Base-by-base conservation (phyloP, 1,140 invertebrate genomes). In the Littorina saxatilis region DNA sequence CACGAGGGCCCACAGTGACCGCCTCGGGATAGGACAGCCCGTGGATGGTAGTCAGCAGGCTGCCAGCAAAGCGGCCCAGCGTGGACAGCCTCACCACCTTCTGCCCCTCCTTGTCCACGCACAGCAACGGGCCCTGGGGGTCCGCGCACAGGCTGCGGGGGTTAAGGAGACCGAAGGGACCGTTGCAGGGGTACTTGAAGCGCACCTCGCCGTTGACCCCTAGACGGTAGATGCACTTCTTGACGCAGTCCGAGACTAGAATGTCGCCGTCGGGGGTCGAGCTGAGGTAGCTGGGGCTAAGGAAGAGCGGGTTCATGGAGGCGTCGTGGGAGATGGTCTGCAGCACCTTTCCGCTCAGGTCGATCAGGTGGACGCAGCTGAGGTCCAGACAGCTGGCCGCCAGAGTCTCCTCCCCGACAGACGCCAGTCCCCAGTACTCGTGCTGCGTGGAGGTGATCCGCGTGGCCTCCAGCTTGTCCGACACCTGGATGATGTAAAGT, bases 121-220 rank as follows among this genome's bases (percentile, higher is more conserved):
- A 73, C 70, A 73, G 43, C 70, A 73, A 7, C 40, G 13, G 11
- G 43, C 70, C 70, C 70, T 73, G 70, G 1, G 2, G 40, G 43
- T 73, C 70, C 2, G 23, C 2, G 43, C 70, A 73, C 39, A 73
- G 20, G 23, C 70, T 35, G 9, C 70, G 70, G 15, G 70, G 70
- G 40, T 50, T 73, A 20, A 37, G 70, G 7, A 73, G 70, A 17
- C 70, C 70, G 43, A 73, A 73, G 43, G 70, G 70, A 23, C 70
- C 70, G 70, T 47, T 50, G 70, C 70, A 73, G 4, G 70, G 70
- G 70, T 73, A 73, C 70, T 73, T 73, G 70, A 73, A 73, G 23
- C 40, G 40, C 20, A 73, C 40, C 70, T 73, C 70, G 5, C 70
- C 70, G 39, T 29, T 73, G 7, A 73, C 2, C 23, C 3, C 70